A percentile compares a stretch with the other conserved stretches of the same genome.
phyloP scores from a whole-genome alignment of 2,888 invertebrate species.

The Xanthorhoe designata region DNA sequence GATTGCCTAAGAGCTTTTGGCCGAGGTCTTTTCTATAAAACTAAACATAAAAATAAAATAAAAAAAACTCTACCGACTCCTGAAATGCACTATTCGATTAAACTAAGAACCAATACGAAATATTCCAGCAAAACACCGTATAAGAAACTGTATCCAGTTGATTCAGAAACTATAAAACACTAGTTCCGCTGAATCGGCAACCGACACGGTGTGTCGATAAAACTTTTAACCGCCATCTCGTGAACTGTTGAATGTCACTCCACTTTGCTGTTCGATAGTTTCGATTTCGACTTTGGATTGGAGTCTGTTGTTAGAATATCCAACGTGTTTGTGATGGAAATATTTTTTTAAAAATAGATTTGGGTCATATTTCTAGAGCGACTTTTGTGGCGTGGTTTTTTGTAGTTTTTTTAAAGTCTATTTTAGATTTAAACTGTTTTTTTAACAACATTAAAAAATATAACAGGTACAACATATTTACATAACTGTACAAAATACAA shows the following conservation, averaged over 20 bases:
- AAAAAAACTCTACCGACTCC: not conserved
- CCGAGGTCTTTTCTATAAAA: too few species aligned
- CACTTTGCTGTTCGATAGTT: conserved; percentile 31
- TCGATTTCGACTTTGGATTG: conserved; percentile 28
- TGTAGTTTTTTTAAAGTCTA: not conserved
- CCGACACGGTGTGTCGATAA: conserved; percentile 36
- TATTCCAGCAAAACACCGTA: not conserved
- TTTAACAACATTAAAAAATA: too few species aligned
- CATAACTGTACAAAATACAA: too few species aligned
- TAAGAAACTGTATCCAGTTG: conserved; percentile 24
- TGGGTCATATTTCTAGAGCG: not conserved
- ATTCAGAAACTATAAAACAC: conserved; percentile 33
- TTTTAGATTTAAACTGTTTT: too few species aligned
- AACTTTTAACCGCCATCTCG: conserved; percentile 40
- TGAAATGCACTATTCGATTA: not conserved
- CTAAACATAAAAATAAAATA: too few species aligned
- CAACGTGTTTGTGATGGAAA: not conserved
- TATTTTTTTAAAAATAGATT: not conserved
- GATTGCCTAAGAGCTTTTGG: too few species aligned
- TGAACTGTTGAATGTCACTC: conserved; percentile 33
- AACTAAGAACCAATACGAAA: not conserved
- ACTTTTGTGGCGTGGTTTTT: not conserved
- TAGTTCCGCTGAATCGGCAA: conserved; percentile 22
- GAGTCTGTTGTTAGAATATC: conserved; percentile 22
- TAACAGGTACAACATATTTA: too few species aligned